These are phyloP conservation scores for Australoheros facetus DNA, from an alignment of 2,797 vertebrate genomes.

Conservation along the genomic window DNA sequence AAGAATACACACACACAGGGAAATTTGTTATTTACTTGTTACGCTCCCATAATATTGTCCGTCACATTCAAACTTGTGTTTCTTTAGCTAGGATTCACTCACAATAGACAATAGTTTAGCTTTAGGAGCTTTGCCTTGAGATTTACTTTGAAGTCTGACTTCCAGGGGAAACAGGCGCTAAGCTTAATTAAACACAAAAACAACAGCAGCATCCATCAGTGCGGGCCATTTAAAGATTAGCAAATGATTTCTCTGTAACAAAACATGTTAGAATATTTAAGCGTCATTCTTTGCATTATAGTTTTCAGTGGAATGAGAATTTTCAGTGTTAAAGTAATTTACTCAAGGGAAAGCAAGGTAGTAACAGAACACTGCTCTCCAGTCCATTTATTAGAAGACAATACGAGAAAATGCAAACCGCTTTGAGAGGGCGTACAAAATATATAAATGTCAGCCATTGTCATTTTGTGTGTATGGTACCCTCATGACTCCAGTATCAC, in stretches of 20 bases:
- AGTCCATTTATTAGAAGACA: not conserved
- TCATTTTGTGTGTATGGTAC: conserved; percentile 26
- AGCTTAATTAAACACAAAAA: not conserved
- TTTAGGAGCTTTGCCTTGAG: not conserved
- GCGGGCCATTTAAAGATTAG: not conserved
- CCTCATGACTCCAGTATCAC: conserved; percentile 33
- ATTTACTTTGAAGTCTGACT: not conserved
- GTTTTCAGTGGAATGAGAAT: not conserved
- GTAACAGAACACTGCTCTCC: not conserved
- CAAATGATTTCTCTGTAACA: not conserved
- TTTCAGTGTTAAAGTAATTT: not conserved
- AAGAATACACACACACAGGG: not conserved
- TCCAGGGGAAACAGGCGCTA: not conserved
- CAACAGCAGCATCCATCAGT: not conserved
- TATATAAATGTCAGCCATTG: conserved; percentile 16
- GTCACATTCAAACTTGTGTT: not conserved
- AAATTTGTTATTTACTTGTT: not conserved
- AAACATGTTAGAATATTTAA: not conserved
- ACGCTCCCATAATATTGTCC: not conserved
- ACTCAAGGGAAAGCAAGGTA: not conserved
- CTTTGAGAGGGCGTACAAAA: conserved; percentile 3
- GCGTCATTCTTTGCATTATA: not conserved
- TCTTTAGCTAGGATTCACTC: not conserved
- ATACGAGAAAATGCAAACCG: not conserved
- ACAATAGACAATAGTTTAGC: not conserved